These are phyloP conservation scores for Myotis planiceps DNA, from an alignment of 2,797 vertebrate species.

Conservation along the genomic window DNA sequence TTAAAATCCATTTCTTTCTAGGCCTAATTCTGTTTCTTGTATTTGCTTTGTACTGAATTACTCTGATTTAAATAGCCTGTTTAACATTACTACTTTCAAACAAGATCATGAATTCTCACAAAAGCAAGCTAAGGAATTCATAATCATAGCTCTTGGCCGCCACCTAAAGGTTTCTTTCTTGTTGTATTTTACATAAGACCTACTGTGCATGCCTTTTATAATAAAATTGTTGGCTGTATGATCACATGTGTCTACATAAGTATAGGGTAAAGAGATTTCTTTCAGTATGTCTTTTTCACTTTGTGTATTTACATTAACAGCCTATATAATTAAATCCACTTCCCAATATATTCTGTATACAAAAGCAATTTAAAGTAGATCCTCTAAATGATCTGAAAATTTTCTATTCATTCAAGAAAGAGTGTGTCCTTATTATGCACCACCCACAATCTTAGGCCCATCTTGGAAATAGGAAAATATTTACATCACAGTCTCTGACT, in stretches of 20 bases:
- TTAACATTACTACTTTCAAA: constrained; percentile 58
- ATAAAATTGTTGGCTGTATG: constrained; percentile 13
- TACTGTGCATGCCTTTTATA: constrained; percentile 63
- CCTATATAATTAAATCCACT: not conserved
- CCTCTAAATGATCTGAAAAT: not conserved
- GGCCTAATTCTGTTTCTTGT: not conserved
- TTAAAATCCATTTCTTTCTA: constrained; percentile 9
- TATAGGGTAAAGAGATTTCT: not conserved
- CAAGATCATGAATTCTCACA: constrained; percentile 67
- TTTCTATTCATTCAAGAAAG: constrained; percentile 2
- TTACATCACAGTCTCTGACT: not conserved
- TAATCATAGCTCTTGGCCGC: constrained; percentile 88
- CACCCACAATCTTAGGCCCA: not conserved
- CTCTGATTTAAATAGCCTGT: not conserved
- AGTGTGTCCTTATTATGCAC: not conserved
- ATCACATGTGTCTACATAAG: not conserved
- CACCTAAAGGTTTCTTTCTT: constrained; percentile 88
- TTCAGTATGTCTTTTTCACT: not conserved
- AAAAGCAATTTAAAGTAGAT: constrained; percentile 18
- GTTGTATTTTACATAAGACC: constrained; percentile 64
- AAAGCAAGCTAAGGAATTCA: constrained; percentile 73
- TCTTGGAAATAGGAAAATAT: not conserved
- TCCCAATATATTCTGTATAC: not conserved
- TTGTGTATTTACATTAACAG: not conserved
- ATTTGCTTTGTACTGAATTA: constrained; percentile 48